Conservation (phyloP, 2,797 vertebrate species). For the Paratrypauchen microcephalus region DNA sequence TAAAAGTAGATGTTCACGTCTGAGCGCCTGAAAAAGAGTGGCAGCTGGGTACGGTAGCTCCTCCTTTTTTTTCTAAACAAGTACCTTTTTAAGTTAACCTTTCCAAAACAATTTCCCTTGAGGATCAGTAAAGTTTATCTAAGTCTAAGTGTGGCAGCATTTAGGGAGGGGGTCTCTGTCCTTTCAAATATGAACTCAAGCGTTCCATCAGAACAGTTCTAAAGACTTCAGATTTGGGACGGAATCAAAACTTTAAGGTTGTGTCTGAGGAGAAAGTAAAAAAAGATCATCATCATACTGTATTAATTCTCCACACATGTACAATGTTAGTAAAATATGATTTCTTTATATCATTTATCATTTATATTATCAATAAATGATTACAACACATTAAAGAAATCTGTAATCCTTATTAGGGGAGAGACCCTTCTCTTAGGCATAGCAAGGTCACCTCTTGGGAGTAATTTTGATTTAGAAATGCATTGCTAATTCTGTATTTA, state of each 20-base stretch:
- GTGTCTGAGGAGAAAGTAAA: background rate
- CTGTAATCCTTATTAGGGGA: background rate
- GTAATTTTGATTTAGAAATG: background rate
- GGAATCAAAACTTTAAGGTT: background rate
- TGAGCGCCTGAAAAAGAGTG: too few relatives aligned
- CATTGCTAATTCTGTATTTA: slow-evolving; percentile 1
- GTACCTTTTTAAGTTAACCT: too few relatives aligned
- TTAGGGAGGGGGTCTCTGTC: slow-evolving; percentile 43
- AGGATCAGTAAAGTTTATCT: too few relatives aligned
- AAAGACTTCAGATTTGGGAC: slow-evolving; percentile 23
- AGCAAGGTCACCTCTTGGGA: background rate
- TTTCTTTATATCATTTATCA: background rate
- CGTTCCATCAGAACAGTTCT: slow-evolving; percentile 58
- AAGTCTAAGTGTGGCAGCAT: slow-evolving; percentile 71
- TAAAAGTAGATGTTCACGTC: too few relatives aligned
- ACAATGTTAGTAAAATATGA: background rate
- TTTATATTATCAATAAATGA: background rate
- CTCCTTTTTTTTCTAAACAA: too few relatives aligned
- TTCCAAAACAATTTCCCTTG: too few relatives aligned
- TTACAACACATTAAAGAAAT: background rate
- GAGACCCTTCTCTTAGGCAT: background rate
- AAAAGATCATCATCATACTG: too few relatives aligned
- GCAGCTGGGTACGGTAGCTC: too few relatives aligned
- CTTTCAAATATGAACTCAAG: slow-evolving; percentile 47
- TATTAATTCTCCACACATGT: too few relatives aligned